Evolutionary conservation across 2,797 vertebrate species (phyloP), one percentile per base, ranked within the genome.

Genomic region (Sparus aurata): DNA sequence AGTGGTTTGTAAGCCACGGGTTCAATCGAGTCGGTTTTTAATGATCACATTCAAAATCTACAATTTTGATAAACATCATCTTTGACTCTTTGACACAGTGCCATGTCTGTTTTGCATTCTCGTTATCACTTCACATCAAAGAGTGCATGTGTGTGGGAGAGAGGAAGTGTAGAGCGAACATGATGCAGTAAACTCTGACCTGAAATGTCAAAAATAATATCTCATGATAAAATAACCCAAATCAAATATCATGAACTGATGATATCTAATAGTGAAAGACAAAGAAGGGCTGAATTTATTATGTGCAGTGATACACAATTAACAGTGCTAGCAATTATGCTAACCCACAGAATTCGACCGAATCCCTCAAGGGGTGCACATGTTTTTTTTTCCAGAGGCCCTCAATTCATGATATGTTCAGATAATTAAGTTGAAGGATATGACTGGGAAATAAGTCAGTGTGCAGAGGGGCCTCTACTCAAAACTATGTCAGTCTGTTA

Each of bases 141-240:
- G 41, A 61, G 64, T 49, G n/a, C 57, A 53, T 58, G 22, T 61
- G 67, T 70, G 77, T 73, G 70, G 75, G 69, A 66, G 67, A 59
- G 43, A 71, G 61, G 61, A 18, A n/a, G 38, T 38, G 34, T 23
- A 65, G 57, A 30, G 43, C 23, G 83, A 38, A 58, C 25, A 17
- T 3, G 27, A 73, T 25, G 34, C 34, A 17, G 22, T 69, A 46
- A 75, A 63, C 45, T 38, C 13, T 65, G 69, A 66, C n/a, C 64
- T 53, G 6, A 25, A 41, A 69, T 67, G 69, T 73, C 54, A 74
- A 54, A 71, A 38, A 45, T 17, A 76, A 66, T 22, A 61, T 38
- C 20, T 57, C 27, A 38, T 23, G 46, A 65, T 16, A 73, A 69
- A 58, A 57, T n/a, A 63, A 58, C 23, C 49, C 4, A 12, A 49